Conservation (phyloP, 2,888 invertebrate genomes). For the Hyppa rectilinea region DNA sequence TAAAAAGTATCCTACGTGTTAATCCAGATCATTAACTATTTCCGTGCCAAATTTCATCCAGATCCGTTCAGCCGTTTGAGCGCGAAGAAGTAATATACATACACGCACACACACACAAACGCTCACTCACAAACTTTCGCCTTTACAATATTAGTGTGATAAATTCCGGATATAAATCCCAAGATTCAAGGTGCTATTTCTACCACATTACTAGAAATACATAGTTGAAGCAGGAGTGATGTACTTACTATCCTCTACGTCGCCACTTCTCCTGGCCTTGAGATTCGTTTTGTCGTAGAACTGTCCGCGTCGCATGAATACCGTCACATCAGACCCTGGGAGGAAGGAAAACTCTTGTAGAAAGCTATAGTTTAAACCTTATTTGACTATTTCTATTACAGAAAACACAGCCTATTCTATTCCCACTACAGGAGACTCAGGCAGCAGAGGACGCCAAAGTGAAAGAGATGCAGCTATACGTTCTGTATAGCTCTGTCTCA, state of each 20-base stretch:
- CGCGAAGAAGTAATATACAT: too few species aligned
- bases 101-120: too few species aligned
- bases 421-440: neutral
- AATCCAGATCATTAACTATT: too few species aligned
- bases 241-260: constrained; percentile 64
- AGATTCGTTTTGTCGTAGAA: constrained; percentile 74
- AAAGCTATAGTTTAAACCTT: neutral
- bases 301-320: constrained; percentile 80
- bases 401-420: neutral
- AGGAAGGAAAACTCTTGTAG: neutral
- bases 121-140: too few species aligned
- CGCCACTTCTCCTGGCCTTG: constrained; percentile 64
- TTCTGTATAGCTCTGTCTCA: too few species aligned
- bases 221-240: neutral
- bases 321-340: constrained; percentile 75
- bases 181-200: neutral
- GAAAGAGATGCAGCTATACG: too few species aligned
- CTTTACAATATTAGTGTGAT: too few species aligned
- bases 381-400: neutral
- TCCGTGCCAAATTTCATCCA: too few species aligned
- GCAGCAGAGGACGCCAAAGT: too few species aligned
- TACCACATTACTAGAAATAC: neutral
- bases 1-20: too few species aligned
- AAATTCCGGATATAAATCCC: too few species aligned
- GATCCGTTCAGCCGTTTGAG: too few species aligned